Base-by-base conservation (phyloP, 2,113 vertebrate species). In the Aspidoscelis tigris region DNA sequence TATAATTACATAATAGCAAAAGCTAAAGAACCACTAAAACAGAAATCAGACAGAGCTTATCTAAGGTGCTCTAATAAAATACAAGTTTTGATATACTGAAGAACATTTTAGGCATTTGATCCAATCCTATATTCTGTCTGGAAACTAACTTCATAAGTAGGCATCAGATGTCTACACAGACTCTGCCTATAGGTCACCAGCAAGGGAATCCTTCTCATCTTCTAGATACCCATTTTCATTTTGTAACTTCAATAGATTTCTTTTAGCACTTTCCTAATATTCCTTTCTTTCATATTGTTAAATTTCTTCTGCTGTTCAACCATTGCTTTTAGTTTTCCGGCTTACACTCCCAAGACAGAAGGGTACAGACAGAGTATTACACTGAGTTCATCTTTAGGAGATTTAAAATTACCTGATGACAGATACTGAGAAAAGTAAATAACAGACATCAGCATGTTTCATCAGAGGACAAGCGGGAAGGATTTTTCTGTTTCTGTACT, bases 381-480 rank as follows among this genome's bases (percentile, higher is more conserved):
- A 33, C 47, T 41, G 50, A 33, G 21, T 39, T 53, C 43, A 77
- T 20, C 33, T 39, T 65, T 43, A 77, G 3, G 41, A 68, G 39
- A 66, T n/a, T 50, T 66, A 50, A 87, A 84, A 77, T 24, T 73
- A 61, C 43, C 33, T 69, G 81, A 87, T 85, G 84, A 80, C 75
- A 88, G 39, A 47, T 80, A 76, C 58, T 77, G 77, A 89, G 77
- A 47, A 88, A 77, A 86, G 50, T 43, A 86, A 81, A 77, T n/a
- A 64, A 53, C 43, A 82, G 11, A 22, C 16, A 11, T 53, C 66
- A 50, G 47, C 1, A 65, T 26, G 4, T 26, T 65, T 2, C 53
- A 76, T n/a, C 2, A 41, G n/a, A 9, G 0, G 89, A 89, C 41
- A 2, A 82, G 77, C 77, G 78, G 73, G 73, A 50, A 0, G 70